phyloP scores from a whole-genome alignment of 2,888 invertebrate species.

The Dolichopus griseipennis region DNA sequence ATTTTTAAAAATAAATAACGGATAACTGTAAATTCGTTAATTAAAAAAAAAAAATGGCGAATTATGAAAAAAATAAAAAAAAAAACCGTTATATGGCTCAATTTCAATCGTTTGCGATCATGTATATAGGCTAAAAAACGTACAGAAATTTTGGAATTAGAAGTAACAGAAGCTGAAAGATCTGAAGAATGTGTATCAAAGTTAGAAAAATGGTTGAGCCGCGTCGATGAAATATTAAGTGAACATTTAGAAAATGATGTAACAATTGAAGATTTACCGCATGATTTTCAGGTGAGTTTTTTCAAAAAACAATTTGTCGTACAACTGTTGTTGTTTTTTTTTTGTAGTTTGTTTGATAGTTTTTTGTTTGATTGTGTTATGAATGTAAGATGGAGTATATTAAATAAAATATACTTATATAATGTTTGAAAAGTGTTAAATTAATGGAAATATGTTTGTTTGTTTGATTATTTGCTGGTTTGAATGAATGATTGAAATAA shows the following conservation, averaged over 20 bases:
- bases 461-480: too few species aligned
- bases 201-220: conserved; percentile 62
- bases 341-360: background rate
- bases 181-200: conserved; percentile 65
- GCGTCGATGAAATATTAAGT: conserved; percentile 58
- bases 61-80: background rate
- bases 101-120: too few species aligned
- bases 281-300: conserved; percentile 55
- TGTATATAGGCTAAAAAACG: conserved; percentile 36
- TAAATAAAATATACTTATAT: too few species aligned
- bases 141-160: conserved; percentile 53
- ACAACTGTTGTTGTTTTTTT: background rate
- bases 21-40: too few species aligned
- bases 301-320: background rate
- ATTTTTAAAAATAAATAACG: too few species aligned
- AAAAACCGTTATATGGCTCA: background rate
- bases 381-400: too few species aligned
- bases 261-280: conserved; percentile 68
- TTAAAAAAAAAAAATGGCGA: too few species aligned
- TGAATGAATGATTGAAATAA: too few species aligned
- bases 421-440: too few species aligned
- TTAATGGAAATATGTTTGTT: too few species aligned
- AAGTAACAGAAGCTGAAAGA: conserved; percentile 66
- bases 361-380: too few species aligned
- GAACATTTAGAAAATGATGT: conserved; percentile 68